A percentile compares a stretch with the other conserved stretches of the same genome.
Evolutionary conservation across 64 coral and sea anemone genomes (phyloP).

Genomic region (Hydrozoanthus tunicans): DNA sequence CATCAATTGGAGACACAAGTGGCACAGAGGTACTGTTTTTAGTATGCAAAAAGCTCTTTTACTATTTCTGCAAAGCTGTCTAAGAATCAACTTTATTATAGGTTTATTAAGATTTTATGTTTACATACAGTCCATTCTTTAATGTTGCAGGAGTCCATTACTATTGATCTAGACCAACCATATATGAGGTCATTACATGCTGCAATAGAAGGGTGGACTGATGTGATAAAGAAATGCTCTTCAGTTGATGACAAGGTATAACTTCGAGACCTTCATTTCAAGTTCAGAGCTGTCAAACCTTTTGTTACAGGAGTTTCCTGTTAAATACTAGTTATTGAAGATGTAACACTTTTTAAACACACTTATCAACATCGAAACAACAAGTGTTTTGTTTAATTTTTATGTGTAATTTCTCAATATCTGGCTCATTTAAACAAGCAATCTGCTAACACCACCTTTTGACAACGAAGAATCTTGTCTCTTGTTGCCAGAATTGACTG

Average conservation of each 20-base stretch:
- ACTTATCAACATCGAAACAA: no score
- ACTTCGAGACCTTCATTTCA: no score
- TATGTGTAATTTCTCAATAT: no score
- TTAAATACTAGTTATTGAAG: no score
- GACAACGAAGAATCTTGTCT: no score
- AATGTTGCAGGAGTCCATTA: background rate
- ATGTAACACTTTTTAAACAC: no score
- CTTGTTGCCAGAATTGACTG: no score
- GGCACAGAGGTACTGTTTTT: slow-evolving; percentile 1
- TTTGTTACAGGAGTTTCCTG: no score
- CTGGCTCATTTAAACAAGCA: no score
- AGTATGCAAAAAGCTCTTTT: background rate
- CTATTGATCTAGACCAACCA: slow-evolving; percentile 58
- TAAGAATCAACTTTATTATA: background rate
- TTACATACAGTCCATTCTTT: background rate
- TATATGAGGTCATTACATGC: slow-evolving; percentile 73
- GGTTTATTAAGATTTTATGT: background rate
- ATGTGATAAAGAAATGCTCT: slow-evolving; percentile 10
- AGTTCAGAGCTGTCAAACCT: no score
- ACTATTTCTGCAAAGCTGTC: background rate
- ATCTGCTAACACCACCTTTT: no score
- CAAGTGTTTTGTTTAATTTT: no score
- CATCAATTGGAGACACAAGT: slow-evolving; percentile 18
- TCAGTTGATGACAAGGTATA: slow-evolving; percentile 34
- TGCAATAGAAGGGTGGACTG: slow-evolving; percentile 76